Conservation (phyloP, 92 coral and sea anemone genomes). For the Epizoanthus ramosus region DNA sequence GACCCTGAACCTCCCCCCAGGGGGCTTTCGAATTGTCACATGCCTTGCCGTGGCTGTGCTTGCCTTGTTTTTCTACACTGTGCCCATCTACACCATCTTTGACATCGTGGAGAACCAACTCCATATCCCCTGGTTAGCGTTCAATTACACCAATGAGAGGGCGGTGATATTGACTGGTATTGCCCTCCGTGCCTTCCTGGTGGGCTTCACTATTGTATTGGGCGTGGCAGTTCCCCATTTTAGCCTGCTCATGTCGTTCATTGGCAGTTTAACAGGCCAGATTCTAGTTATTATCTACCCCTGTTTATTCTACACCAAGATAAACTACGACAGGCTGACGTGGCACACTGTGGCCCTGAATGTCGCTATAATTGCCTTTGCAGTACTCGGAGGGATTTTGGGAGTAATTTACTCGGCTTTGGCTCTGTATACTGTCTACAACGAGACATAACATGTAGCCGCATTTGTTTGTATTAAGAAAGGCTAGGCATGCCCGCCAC, state of each 20-base stretch:
- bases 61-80: conserved; percentile 61
- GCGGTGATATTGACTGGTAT: conserved; percentile 54
- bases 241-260: conserved; percentile 62
- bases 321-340: conserved; percentile 35
- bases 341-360: conserved; percentile 51
- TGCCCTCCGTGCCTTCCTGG: conserved; percentile 45
- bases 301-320: conserved; percentile 57
- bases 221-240: conserved; percentile 66
- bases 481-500: too few relatives aligned
- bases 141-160: conserved; percentile 56
- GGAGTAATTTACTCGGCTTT: conserved; percentile 55
- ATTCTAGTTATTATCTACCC: conserved; percentile 59
- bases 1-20: conserved; percentile 57
- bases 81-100: conserved; percentile 61
- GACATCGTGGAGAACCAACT: conserved; percentile 65
- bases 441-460: conserved; percentile 43
- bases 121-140: conserved; percentile 65
- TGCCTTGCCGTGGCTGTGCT: conserved; percentile 59
- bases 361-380: conserved; percentile 51
- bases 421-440: conserved; percentile 61
- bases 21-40: conserved; percentile 51
- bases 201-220: conserved; percentile 50
- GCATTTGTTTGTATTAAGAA: too few relatives aligned
- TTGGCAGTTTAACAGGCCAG: conserved; percentile 64
- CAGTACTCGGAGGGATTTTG: conserved; percentile 52